These are phyloP conservation scores for Thryonomys swinderianus DNA, from an alignment of 2,113 vertebrate species.

Conservation along the genomic window DNA sequence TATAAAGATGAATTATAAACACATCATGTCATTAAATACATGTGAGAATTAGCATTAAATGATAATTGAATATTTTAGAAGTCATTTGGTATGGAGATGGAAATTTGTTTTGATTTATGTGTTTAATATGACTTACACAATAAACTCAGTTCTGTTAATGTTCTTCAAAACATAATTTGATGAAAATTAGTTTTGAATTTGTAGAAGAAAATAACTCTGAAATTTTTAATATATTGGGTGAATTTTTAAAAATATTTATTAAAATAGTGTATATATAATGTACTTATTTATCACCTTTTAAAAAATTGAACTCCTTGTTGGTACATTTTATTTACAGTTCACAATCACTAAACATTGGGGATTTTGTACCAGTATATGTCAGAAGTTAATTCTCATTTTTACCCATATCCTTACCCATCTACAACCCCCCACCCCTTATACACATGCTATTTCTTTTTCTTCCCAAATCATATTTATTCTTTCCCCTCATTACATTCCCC, in stretches of 20 bases:
- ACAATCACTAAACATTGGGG: no score
- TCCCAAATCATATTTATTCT: no score
- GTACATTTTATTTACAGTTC: no score
- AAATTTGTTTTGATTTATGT: slow-evolving; percentile 65
- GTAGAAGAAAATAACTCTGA: slow-evolving; percentile 70
- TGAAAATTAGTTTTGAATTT: slow-evolving; percentile 67
- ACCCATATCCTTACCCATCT: no score
- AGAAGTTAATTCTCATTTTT: no score
- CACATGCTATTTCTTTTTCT: no score
- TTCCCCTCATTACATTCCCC: no score
- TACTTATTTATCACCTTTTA: not conserved
- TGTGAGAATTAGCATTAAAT: slow-evolving; percentile 16
- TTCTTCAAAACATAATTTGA: slow-evolving; percentile 54
- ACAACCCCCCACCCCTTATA: no score
- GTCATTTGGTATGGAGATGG: not conserved
- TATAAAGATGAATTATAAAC: not conserved
- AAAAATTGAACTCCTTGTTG: no score
- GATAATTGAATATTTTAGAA: not conserved
- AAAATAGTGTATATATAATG: slow-evolving; percentile 30
- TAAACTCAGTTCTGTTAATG: slow-evolving; percentile 14
- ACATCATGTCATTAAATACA: not conserved
- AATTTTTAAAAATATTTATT: slow-evolving; percentile 77
- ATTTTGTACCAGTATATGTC: no score
- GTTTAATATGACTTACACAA: slow-evolving; percentile 9
- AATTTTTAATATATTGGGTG: slow-evolving; percentile 67